Evolutionary conservation across 2,113 vertebrate species (phyloP).

Genomic region (Struthidea cinerea): DNA sequence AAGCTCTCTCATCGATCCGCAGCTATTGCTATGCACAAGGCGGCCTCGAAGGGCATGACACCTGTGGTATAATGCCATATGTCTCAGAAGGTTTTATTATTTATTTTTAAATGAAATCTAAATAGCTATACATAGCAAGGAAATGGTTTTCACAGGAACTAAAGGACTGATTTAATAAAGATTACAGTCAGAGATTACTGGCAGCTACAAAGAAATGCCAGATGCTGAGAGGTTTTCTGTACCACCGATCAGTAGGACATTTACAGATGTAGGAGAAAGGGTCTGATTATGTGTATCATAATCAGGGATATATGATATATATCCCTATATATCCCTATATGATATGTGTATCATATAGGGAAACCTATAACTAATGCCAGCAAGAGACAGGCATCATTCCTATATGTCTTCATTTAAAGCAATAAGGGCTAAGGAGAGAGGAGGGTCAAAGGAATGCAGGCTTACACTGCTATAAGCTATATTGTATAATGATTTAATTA

Average conservation of each 20-base stretch:
- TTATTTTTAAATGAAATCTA: conserved; percentile 49
- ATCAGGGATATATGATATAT: too few relatives aligned
- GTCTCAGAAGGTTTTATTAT: conserved; percentile 54
- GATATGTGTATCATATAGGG: too few relatives aligned
- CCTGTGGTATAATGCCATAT: conserved; percentile 23
- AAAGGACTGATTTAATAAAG: conserved; percentile 51
- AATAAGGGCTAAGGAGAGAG: conserved; percentile 6
- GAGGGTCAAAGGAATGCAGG: conserved; percentile 13
- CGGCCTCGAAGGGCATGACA: conserved; percentile 37
- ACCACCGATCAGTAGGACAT: background rate
- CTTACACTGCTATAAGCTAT: conserved; percentile 18
- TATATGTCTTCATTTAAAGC: conserved; percentile 31
- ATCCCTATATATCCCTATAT: too few relatives aligned
- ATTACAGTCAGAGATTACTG: conserved; percentile 43
- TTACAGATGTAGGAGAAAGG: background rate
- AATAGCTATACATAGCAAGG: conserved; percentile 20
- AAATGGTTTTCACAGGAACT: conserved; percentile 36
- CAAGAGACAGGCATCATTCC: background rate
- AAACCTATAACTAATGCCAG: background rate
- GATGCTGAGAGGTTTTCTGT: background rate
- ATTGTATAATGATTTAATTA: conserved; percentile 50
- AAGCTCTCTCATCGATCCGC: conserved; percentile 41
- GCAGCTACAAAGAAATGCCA: conserved; percentile 18
- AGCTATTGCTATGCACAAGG: conserved; percentile 50
- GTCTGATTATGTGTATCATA: background rate